Percentiles rank a stretch among this genome's conserved stretches.
phyloP scores from a whole-genome alignment of 2,113 vertebrate species.

The Rafetus swinhoei region DNA sequence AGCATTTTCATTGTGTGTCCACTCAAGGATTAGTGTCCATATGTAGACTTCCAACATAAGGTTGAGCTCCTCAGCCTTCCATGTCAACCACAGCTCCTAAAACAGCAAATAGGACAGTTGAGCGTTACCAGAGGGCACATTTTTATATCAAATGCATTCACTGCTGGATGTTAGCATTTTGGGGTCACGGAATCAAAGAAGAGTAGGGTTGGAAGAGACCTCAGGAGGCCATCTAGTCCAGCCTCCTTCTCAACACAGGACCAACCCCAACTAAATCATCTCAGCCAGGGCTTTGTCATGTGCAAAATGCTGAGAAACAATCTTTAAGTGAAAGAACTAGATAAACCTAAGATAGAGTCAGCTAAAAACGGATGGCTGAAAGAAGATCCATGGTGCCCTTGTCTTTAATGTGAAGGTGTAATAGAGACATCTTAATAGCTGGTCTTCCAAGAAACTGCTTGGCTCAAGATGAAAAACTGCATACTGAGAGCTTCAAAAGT shows the following conservation, averaged over 20 bases:
- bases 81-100: slow-evolving; percentile 63
- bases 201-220: no score
- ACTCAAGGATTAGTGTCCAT: slow-evolving; percentile 46
- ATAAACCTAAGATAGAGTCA: background rate
- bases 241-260: no score
- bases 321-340: background rate
- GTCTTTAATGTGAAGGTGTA: background rate
- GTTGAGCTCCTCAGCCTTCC: background rate
- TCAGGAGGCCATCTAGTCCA: no score
- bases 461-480: background rate
- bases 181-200: no score
- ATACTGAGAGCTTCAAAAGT: background rate
- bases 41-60: background rate
- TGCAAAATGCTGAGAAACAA: background rate
- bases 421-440: background rate
- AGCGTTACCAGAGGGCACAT: background rate
- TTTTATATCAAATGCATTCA: background rate
- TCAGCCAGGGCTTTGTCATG: background rate
- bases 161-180: background rate
- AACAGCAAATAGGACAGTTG: background rate
- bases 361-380: background rate
- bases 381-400: background rate
- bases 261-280: no score
- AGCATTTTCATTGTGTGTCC: slow-evolving; percentile 85
- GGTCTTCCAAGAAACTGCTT: background rate